phyloP scores from a whole-genome alignment of 2,113 vertebrate genomes.

The Aythya baeri region DNA sequence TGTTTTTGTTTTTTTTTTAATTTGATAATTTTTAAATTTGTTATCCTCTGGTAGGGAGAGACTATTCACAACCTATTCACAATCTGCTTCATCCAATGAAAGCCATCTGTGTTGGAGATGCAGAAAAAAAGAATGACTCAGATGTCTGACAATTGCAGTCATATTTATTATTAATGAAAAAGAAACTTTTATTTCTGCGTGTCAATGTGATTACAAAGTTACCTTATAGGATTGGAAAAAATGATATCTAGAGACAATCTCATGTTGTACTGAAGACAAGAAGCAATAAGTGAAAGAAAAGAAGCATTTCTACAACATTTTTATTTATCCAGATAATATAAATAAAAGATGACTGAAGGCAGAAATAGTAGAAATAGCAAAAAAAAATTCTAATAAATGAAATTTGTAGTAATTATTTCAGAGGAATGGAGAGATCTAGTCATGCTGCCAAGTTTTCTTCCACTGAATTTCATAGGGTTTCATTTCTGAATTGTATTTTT shows the following conservation, averaged over 20 bases:
- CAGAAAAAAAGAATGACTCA: neutral
- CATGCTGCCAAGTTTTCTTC: neutral
- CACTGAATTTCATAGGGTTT: neutral
- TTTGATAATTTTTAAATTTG: neutral
- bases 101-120: neutral
- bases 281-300: neutral
- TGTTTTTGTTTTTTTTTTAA: neutral
- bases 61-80: slow-evolving; percentile 16
- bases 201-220: neutral
- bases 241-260: neutral
- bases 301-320: neutral
- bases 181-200: neutral
- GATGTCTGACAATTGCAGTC: neutral
- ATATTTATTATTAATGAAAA: neutral
- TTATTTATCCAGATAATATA: neutral
- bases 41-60: neutral
- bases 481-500: neutral
- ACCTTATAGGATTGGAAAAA: neutral
- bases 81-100: neutral
- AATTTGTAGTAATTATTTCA: neutral
- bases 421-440: neutral
- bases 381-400: neutral
- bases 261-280: neutral
- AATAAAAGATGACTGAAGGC: neutral
- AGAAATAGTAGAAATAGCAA: neutral